A percentile compares a stretch with the other conserved stretches of the same genome.
Conservation (phyloP, 2,888 invertebrate genomes). For the Embidobia sp. region DNA sequence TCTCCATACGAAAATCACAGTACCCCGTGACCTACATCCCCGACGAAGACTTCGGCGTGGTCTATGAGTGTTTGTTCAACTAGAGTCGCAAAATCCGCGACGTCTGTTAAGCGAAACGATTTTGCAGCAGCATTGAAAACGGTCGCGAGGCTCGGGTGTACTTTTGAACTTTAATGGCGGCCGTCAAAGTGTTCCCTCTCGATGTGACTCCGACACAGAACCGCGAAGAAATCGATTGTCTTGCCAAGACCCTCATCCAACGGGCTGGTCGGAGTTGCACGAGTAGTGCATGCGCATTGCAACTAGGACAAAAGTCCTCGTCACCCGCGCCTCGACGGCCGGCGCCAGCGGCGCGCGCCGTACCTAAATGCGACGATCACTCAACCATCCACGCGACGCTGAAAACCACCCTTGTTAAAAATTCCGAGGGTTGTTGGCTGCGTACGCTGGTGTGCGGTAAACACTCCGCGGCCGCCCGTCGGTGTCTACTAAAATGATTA, state of each 20-base stretch:
- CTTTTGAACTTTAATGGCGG: constrained; percentile 60
- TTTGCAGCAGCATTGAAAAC: too few species aligned
- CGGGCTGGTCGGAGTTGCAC: constrained; percentile 57
- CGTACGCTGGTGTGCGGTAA: constrained; percentile 23
- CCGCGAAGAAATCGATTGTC: constrained; percentile 65
- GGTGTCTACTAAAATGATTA: constrained; percentile 29
- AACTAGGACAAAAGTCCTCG: constrained; percentile 64
- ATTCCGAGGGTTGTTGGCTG: constrained; percentile 29
- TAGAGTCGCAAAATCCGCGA: too few species aligned
- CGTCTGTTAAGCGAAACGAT: too few species aligned
- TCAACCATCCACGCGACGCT: constrained; percentile 43
- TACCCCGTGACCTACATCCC: constrained; percentile 14
- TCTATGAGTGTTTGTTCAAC: too few species aligned
- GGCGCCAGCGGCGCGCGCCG: constrained; percentile 25
- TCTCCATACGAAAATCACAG: too few species aligned
- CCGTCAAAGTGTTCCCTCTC: constrained; percentile 48
- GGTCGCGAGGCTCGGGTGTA: too few species aligned
- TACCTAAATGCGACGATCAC: constrained; percentile 50
- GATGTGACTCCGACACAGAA: constrained; percentile 52
- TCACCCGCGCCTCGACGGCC: constrained; percentile 27
- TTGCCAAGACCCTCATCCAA: constrained; percentile 60
- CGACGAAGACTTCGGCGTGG: too few species aligned
- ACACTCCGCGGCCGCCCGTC: constrained; percentile 8
- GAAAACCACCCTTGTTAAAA: constrained; percentile 54
- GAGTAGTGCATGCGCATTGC: constrained; percentile 66